phyloP scores from a whole-genome alignment of 2,888 invertebrate genomes.

The Seladonia tumulorum region DNA sequence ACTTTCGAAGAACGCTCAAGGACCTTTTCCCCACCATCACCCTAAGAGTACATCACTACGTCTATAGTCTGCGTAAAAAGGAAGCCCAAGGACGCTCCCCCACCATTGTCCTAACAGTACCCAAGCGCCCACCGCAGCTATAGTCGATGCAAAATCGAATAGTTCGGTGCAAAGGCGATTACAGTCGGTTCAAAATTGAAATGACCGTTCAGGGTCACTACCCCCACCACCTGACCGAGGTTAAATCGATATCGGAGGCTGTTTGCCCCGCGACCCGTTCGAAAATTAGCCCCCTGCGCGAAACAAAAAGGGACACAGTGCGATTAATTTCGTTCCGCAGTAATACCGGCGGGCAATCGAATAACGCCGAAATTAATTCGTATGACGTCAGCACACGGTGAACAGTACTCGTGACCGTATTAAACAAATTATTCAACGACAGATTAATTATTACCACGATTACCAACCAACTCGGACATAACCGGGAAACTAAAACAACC shows the following conservation, averaged over 20 bases:
- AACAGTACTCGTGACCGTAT: not conserved
- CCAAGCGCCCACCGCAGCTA: not conserved
- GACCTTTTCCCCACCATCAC: too few relatives aligned
- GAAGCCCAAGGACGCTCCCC: not conserved
- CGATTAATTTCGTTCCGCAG: not conserved
- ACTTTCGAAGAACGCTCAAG: too few relatives aligned
- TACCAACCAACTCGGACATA: not conserved
- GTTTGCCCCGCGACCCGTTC: not conserved
- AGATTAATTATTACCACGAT: slow-evolving; percentile 7
- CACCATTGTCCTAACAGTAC: not conserved
- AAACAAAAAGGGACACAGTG: not conserved
- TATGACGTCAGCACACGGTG: not conserved
- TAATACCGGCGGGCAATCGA: not conserved
- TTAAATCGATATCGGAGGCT: not conserved
- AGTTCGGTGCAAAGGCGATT: not conserved
- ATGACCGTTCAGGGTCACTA: not conserved
- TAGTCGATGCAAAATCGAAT: not conserved
- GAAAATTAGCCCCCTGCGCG: not conserved
- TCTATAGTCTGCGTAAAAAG: not conserved
- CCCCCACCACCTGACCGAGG: not conserved
- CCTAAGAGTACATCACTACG: too few relatives aligned
- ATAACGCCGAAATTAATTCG: not conserved
- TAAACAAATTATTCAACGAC: slow-evolving; percentile 6
- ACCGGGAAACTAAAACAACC: not conserved
- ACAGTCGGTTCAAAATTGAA: not conserved